Conservation (phyloP, 2,113 vertebrate genomes). For the Rhipidura dahli region DNA sequence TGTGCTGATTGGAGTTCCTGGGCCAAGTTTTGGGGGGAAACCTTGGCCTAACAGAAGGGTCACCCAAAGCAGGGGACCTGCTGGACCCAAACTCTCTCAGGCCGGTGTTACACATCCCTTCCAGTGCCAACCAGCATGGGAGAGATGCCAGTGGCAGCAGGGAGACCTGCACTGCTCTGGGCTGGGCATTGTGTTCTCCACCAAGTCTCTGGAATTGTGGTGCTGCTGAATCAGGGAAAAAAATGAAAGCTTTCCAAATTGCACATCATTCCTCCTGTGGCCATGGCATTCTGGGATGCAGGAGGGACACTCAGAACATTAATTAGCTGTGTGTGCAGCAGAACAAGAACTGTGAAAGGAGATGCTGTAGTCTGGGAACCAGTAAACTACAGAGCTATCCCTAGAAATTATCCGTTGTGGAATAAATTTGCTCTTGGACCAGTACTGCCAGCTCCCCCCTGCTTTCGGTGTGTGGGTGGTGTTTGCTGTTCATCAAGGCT, state of each 20-base stretch:
- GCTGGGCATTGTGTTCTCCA: fast-evolving
- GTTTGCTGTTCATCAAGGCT: background rate
- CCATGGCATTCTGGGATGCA: background rate
- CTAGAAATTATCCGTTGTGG: background rate
- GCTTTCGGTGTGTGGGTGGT: background rate
- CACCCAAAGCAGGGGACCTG: background rate
- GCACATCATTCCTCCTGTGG: background rate
- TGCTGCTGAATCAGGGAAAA: background rate
- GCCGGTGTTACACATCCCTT: background rate
- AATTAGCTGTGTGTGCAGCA: background rate
- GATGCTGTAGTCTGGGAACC: background rate
- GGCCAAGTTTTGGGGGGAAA: background rate
- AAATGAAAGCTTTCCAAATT: background rate
- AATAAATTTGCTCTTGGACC: background rate
- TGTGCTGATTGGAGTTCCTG: background rate
- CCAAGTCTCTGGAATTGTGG: background rate
- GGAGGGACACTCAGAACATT: background rate
- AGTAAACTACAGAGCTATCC: background rate
- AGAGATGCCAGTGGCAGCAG: fast-evolving
- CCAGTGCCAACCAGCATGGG: fast-evolving
- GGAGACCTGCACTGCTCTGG: fast-evolving
- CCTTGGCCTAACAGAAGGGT: background rate
- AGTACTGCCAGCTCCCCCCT: background rate
- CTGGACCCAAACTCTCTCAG: background rate
- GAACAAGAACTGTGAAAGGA: background rate